These are phyloP conservation scores for Scomber colias DNA, from an alignment of 2,113 vertebrate genomes.

Conservation along the genomic window DNA sequence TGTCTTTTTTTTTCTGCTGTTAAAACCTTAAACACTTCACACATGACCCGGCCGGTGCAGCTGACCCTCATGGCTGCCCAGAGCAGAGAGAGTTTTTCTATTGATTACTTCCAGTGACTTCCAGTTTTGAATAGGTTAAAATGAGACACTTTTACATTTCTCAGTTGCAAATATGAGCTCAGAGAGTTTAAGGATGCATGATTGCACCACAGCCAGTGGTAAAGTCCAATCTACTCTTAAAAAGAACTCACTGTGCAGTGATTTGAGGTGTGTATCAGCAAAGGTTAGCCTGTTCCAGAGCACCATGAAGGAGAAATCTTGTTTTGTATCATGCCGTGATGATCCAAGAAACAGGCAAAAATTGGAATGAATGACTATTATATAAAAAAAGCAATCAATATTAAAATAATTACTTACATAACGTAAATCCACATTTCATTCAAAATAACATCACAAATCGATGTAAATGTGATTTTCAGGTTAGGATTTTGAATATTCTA, in stretches of 20 bases:
- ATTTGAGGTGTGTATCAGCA: too few relatives aligned
- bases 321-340: too few relatives aligned
- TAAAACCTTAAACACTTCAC: slow-evolving; percentile 82
- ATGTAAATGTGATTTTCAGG: not conserved
- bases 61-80: slow-evolving; percentile 49
- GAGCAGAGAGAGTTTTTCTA: slow-evolving; percentile 21
- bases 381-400: not conserved
- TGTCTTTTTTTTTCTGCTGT: slow-evolving; percentile 78
- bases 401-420: not conserved
- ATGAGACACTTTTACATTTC: too few relatives aligned
- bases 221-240: too few relatives aligned
- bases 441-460: not conserved
- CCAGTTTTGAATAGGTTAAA: too few relatives aligned
- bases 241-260: too few relatives aligned
- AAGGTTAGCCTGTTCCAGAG: too few relatives aligned
- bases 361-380: slow-evolving; percentile 9
- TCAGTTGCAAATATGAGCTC: too few relatives aligned
- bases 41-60: slow-evolving; percentile 56
- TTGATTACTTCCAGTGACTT: not conserved
- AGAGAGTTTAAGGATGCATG: too few relatives aligned
- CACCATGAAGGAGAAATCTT: not conserved
- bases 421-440: slow-evolving; percentile 1
- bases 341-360: not conserved
- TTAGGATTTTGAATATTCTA: too few relatives aligned
- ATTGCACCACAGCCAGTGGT: too few relatives aligned